Evolutionary conservation across 2,888 invertebrate species (phyloP).

Genomic region (Sepioteuthis lessoniana): DNA sequence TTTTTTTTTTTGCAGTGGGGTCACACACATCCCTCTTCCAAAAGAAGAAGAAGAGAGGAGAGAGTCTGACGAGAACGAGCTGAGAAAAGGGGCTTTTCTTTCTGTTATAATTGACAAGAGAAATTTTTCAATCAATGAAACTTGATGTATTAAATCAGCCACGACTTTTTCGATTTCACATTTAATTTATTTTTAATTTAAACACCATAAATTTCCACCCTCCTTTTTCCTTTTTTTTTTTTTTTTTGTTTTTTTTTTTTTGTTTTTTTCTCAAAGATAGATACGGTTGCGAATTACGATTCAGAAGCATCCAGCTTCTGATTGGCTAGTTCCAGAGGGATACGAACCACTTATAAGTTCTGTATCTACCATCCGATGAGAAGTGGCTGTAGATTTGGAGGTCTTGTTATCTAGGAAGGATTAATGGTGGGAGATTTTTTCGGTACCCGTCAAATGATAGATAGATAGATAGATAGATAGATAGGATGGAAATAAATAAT

Average conservation of each 20-base stretch:
- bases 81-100: background rate
- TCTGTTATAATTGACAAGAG: background rate
- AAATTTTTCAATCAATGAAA: background rate
- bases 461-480: no score
- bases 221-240: background rate
- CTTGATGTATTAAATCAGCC: background rate
- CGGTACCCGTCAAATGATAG: no score
- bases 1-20: no score
- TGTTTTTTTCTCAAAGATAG: background rate
- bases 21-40: no score
- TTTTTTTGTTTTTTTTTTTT: background rate
- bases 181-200: background rate
- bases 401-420: no score
- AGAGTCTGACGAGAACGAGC: no score
- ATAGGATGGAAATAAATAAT: no score
- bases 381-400: no score
- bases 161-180: background rate
- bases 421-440: no score
- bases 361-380: no score
- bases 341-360: no score
- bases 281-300: background rate
- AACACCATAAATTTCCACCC: background rate
- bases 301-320: background rate
- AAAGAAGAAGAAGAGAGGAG: no score
- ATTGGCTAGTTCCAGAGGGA: background rate